A percentile compares a stretch with the other conserved stretches of the same genome.
Evolutionary conservation across 2,113 vertebrate species (phyloP).

Genomic region (Pseudonaja textilis): DNA sequence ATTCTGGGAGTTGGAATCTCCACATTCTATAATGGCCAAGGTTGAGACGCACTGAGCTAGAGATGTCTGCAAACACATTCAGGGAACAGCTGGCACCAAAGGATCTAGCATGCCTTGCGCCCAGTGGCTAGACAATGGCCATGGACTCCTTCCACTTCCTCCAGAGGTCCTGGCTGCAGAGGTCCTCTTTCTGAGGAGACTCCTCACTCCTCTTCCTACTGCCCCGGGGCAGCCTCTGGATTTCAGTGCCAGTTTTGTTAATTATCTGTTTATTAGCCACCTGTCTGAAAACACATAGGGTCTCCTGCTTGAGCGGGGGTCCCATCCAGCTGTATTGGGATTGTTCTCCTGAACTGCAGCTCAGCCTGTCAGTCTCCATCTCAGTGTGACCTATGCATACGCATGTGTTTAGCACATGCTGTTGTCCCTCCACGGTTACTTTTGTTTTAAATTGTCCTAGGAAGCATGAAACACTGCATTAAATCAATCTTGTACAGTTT

Average conservation of each 20-base stretch:
- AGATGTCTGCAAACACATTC: not conserved
- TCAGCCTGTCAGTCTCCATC: not conserved
- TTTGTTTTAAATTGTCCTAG: slow-evolving; percentile 15
- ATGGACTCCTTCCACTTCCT: not conserved
- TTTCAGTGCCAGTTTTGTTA: not conserved
- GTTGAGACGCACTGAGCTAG: not conserved
- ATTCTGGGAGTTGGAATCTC: not conserved
- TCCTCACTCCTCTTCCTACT: not conserved
- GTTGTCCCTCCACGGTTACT: slow-evolving; percentile 1
- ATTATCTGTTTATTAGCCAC: not conserved
- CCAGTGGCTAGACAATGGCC: not conserved
- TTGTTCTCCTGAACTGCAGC: not conserved
- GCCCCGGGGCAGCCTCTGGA: not conserved
- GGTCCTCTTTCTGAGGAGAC: not conserved
- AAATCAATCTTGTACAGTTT: slow-evolving; percentile 23
- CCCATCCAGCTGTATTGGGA: not conserved
- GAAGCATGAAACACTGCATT: not conserved
- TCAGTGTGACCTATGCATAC: not conserved
- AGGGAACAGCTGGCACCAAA: not conserved
- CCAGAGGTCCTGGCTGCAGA: not conserved
- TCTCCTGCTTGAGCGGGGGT: not conserved
- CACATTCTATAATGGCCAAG: not conserved
- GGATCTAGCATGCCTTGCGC: not conserved
- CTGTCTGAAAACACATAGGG: not conserved
- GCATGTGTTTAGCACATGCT: not conserved